Evolutionary conservation across 1,140 invertebrate genomes (phyloP).

Genomic region (Sweltsa coloradensis): DNA sequence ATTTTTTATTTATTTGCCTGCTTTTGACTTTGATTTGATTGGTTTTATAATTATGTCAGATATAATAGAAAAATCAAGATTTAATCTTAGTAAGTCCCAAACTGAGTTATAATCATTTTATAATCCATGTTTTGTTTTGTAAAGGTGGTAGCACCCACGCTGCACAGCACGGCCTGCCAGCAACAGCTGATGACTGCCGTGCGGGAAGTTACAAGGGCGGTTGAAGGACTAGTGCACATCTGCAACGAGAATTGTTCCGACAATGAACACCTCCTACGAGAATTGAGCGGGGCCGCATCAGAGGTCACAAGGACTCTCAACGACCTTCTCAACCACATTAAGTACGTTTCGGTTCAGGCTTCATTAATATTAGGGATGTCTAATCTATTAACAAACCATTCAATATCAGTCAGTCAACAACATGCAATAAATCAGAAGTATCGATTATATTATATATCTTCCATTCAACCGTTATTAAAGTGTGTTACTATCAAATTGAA

Average conservation of each 20-base stretch:
- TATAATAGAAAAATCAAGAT: constrained; percentile 2
- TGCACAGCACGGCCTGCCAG: constrained; percentile 85
- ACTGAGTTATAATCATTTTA: constrained; percentile 1
- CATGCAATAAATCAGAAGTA: too few species aligned
- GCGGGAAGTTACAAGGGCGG: constrained; percentile 82
- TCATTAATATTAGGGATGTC: too few species aligned
- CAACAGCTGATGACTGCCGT: constrained; percentile 88
- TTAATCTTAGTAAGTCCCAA: background rate
- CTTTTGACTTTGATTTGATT: too few species aligned
- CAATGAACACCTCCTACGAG: constrained; percentile 53
- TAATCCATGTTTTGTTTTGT: background rate
- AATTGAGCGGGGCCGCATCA: constrained; percentile 71
- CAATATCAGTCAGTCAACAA: too few species aligned
- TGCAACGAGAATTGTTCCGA: constrained; percentile 62
- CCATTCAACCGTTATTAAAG: too few species aligned
- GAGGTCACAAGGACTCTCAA: constrained; percentile 85
- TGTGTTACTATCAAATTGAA: too few species aligned
- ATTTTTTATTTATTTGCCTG: too few species aligned
- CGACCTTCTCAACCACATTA: constrained; percentile 83
- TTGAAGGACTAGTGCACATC: constrained; percentile 78
- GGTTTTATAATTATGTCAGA: too few species aligned
- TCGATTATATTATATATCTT: too few species aligned
- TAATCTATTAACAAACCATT: too few species aligned
- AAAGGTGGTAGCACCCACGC: constrained; percentile 65
- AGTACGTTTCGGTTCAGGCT: constrained; percentile 32